phyloP scores from a whole-genome alignment of 1,140 invertebrate species.

The Nasonia vitripennis region DNA sequence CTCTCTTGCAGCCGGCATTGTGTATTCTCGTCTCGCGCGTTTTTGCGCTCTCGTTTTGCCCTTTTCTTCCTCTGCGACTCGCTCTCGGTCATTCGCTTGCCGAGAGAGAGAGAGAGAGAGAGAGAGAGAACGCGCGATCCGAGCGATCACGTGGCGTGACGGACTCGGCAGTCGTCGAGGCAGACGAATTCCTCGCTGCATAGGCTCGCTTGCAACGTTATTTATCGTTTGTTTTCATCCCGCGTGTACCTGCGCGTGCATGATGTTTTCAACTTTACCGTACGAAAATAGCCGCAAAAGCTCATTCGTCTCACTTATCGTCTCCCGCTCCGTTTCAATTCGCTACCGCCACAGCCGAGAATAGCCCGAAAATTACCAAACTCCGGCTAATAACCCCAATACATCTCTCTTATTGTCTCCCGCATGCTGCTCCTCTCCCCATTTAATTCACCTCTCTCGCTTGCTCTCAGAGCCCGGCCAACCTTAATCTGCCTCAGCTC shows the following conservation, averaged over 20 bases:
- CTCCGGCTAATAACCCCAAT: conserved; percentile 16
- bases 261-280: too few species aligned
- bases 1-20: not conserved
- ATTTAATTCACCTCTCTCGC: conserved; percentile 32
- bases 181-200: not conserved
- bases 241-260: not conserved
- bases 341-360: not conserved
- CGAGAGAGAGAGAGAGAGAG: not conserved
- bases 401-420: conserved; percentile 7
- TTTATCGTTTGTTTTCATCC: not conserved
- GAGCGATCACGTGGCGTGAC: conserved; percentile 28
- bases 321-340: not conserved
- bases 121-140: conserved; percentile 23
- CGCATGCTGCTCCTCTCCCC: not conserved
- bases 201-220: not conserved
- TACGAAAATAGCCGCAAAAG: not conserved
- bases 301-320: conserved; percentile 20
- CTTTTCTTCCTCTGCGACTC: not conserved
- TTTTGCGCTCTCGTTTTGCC: conserved; percentile 9
- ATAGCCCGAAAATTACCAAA: not conserved
- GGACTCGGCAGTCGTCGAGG: not conserved
- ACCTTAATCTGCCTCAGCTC: conserved; percentile 10
- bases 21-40: conserved; percentile 10
- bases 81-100: conserved; percentile 21
- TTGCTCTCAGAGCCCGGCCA: conserved; percentile 6